Conservation (phyloP, 2,113 vertebrate species). For the Barnardius zonarius region DNA sequence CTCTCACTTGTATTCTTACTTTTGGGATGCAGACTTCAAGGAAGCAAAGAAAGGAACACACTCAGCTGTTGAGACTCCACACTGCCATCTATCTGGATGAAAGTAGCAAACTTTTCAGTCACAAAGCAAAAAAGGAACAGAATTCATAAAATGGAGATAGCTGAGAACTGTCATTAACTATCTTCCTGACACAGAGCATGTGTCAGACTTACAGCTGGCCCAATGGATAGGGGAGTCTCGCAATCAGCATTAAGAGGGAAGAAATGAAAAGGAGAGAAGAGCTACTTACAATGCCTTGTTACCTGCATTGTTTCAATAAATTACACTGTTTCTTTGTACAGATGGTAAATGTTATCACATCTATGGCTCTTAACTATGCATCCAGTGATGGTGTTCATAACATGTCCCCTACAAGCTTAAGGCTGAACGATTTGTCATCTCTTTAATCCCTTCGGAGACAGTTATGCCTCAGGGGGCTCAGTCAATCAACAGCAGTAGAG, state of each 20-base stretch:
- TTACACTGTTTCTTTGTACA: neutral
- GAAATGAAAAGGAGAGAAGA: neutral
- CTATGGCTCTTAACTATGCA: neutral
- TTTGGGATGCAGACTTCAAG: neutral
- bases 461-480: constrained; percentile 25
- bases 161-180: neutral
- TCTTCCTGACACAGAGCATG: neutral
- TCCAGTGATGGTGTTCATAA: neutral
- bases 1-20: neutral
- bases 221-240: neutral
- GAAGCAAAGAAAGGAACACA: neutral
- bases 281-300: neutral
- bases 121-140: neutral
- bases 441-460: constrained; percentile 15
- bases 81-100: neutral
- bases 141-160: neutral
- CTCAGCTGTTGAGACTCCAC: neutral
- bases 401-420: neutral
- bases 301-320: constrained; percentile 5
- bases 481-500: constrained; percentile 41
- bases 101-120: neutral
- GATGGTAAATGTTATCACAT: neutral
- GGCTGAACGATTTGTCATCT: neutral
- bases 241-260: neutral
- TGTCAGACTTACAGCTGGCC: neutral